Evolutionary conservation across 23 tunicate species (phyloP), one percentile per base, ranked within the genome.

Genomic region (Botrylloides violaceus): DNA sequence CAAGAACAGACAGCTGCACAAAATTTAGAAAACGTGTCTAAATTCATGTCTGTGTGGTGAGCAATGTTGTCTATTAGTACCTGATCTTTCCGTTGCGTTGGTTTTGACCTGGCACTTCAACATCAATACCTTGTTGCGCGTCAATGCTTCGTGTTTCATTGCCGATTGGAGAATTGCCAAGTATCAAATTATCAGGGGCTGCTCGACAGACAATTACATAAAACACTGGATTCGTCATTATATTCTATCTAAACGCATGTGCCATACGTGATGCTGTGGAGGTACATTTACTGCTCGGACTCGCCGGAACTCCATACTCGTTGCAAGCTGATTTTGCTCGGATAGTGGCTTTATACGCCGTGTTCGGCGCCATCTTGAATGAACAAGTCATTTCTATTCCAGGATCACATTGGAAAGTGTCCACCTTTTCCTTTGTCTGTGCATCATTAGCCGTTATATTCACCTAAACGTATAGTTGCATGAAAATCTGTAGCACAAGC

Each of bases 41-140:
- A n/a, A n/a, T 43, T 43, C 53, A 43, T 43, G 53, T 9, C 9
- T 43, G 53, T 43, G 53, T 7, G 12, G 53, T 43, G 53, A 43
- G 53, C 53, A 43, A 7, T 43, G 15, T 43, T 43, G 53, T 43
- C 9, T 43, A 7, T 7, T 60, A 15, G 1, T 37, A 68, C 74
- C 74, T 68, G 36, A 68, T 36, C 23, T 31, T 39, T 32, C 74
- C 74, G 37, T 68, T 36, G 1, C 74, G 36, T 37, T 68, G 58
- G 37, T 68, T 30, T 32, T 32, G 53, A 12, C 58, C 58, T 19
- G 56, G 53, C 5, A 68, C 58, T 20, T 58, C 22, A 43, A 68
- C 29, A 20, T 18, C 9, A 68, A 68, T 37, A 24, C 74, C 74
- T 0, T 28, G 36, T 43, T 12, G 20, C 1, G 74, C 29, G 22